These are phyloP conservation scores for Dryococelus australis DNA, from an alignment of 2,888 invertebrate genomes.

Conservation along the genomic window DNA sequence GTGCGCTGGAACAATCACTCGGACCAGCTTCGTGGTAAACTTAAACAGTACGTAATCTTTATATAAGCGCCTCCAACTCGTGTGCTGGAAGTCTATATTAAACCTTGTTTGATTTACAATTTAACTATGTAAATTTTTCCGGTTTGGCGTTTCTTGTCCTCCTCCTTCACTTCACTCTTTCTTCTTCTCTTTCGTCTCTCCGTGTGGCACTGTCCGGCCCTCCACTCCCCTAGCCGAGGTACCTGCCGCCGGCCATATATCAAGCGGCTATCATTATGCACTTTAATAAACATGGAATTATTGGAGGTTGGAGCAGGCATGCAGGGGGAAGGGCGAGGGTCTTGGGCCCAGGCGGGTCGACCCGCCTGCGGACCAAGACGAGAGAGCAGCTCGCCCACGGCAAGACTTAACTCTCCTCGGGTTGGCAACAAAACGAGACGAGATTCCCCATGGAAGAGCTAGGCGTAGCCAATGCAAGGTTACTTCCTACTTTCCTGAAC, in stretches of 20 bases:
- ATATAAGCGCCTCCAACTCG: background rate
- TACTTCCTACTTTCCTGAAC: too few relatives aligned
- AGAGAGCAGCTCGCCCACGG: background rate
- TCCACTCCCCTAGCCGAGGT: too few relatives aligned
- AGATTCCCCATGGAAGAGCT: too few relatives aligned
- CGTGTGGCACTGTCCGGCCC: background rate
- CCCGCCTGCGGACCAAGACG: background rate
- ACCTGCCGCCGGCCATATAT: background rate
- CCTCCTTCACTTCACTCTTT: too few relatives aligned
- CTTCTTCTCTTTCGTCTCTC: background rate
- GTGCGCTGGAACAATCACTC: background rate
- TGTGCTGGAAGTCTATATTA: slow-evolving; percentile 3
- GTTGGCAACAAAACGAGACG: too few relatives aligned
- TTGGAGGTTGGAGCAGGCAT: background rate
- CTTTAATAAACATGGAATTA: slow-evolving; percentile 11
- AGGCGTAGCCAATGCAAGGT: too few relatives aligned
- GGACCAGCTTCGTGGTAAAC: background rate
- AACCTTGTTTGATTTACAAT: slow-evolving; percentile 16
- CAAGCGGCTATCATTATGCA: slow-evolving; percentile 16
- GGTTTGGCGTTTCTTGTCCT: background rate
- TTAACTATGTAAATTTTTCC: background rate
- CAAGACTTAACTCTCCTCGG: too few relatives aligned
- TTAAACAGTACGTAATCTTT: background rate
- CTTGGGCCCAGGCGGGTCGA: background rate
- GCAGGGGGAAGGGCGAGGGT: background rate